These are phyloP conservation scores for Austrolebias charrua DNA, from an alignment of 2,797 vertebrate genomes.

Conservation along the genomic window DNA sequence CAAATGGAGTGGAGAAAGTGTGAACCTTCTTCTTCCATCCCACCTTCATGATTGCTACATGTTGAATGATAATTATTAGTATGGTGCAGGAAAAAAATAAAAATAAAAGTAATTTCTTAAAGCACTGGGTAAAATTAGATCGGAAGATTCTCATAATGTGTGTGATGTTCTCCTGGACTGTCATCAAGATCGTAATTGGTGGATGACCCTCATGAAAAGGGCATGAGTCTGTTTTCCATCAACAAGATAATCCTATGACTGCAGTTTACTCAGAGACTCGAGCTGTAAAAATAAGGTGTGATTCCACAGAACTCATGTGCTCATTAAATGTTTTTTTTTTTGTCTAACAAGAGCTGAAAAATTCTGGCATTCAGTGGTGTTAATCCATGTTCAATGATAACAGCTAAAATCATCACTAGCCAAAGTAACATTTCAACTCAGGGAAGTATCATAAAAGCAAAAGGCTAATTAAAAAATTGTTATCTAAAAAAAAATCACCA, in stretches of 20 bases:
- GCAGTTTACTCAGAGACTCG: not conserved
- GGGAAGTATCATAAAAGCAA: not conserved
- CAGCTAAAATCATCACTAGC: conserved; percentile 29
- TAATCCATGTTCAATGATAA: conserved; percentile 16
- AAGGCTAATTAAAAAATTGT: conserved; percentile 10
- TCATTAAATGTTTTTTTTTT: conserved; percentile 12
- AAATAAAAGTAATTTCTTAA: conserved; percentile 22
- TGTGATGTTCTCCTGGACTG: conserved; percentile 38
- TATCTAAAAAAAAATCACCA: conserved; percentile 5
- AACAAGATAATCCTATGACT: conserved; percentile 28
- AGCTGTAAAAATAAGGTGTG: not conserved
- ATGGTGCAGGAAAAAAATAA: too few relatives aligned
- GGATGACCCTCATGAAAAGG: conserved; percentile 44
- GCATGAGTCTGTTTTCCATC: conserved; percentile 10
- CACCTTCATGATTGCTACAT: too few relatives aligned
- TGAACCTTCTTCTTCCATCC: too few relatives aligned
- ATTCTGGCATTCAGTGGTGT: conserved; percentile 14
- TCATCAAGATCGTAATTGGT: conserved; percentile 43
- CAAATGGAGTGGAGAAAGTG: too few relatives aligned
- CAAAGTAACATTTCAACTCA: conserved; percentile 20
- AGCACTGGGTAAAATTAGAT: conserved; percentile 45
- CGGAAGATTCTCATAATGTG: conserved; percentile 42
- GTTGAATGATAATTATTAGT: too few relatives aligned
- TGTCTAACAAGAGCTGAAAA: conserved; percentile 19
- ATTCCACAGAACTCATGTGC: not conserved